Conservation (phyloP, 2,888 invertebrate species). For the Emmelina monodactyla region DNA sequence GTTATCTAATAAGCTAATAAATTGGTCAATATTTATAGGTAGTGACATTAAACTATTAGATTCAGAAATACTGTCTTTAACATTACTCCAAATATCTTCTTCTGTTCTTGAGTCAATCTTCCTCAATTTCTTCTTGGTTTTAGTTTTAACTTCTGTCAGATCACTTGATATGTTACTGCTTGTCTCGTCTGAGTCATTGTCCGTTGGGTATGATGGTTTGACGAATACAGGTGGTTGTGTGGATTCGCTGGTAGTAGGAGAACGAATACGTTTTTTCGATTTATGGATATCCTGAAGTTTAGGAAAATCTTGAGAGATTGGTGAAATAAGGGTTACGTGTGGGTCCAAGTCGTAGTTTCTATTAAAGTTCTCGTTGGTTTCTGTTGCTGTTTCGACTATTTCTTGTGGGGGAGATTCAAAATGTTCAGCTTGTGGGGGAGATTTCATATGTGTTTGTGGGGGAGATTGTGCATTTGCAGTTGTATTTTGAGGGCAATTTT, state of each 20-base stretch:
- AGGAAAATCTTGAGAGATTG: too few relatives aligned
- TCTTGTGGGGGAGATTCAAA: too few relatives aligned
- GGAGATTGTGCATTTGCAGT: not conserved
- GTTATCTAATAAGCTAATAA: conserved; percentile 12
- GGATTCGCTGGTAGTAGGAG: not conserved
- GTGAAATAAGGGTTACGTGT: too few relatives aligned
- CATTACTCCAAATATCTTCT: conserved; percentile 9
- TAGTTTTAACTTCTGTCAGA: not conserved
- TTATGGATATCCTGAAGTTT: too few relatives aligned
- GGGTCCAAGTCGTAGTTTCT: too few relatives aligned
- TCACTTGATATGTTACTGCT: conserved; percentile 1
- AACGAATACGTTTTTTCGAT: not conserved
- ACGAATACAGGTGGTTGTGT: not conserved
- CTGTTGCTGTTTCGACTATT: too few relatives aligned
- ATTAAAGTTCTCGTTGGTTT: not conserved
- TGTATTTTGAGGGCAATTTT: conserved; percentile 4
- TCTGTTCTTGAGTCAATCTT: conserved; percentile 8
- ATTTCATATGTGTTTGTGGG: too few relatives aligned
- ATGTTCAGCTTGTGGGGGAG: too few relatives aligned
- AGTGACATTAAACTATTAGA: conserved; percentile 2
- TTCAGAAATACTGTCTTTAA: conserved; percentile 6
- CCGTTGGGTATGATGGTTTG: not conserved
- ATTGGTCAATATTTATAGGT: conserved; percentile 5
- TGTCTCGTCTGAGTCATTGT: not conserved
- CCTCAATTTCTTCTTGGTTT: conserved; percentile 5